phyloP scores from a whole-genome alignment of 2,797 vertebrate genomes.

The Sebastes hopkinsi region DNA sequence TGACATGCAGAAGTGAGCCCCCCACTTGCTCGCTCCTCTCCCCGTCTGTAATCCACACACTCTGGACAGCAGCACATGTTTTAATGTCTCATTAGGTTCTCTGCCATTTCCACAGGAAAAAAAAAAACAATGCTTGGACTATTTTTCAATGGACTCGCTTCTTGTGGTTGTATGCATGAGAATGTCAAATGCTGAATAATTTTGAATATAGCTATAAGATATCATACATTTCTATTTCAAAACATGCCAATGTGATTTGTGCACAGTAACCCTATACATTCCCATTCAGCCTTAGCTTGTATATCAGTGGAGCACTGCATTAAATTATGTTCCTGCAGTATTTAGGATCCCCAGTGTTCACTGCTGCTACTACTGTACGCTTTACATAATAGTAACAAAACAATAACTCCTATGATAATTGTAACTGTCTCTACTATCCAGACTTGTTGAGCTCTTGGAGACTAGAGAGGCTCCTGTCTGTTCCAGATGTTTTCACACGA shows the following conservation, averaged over 20 bases:
- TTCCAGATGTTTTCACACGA: conserved; percentile 88
- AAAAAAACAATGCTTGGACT: conserved; percentile 92
- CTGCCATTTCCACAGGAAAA: conserved; percentile 91
- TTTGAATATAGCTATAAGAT: conserved; percentile 91
- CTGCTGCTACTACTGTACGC: conserved; percentile 90
- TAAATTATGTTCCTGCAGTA: conserved; percentile 86
- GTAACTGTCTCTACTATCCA: conserved; percentile 90
- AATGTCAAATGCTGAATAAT: conserved; percentile 99
- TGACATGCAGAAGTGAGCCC: conserved; percentile 96
- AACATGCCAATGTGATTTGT: conserved; percentile 90
- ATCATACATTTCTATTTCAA: conserved; percentile 87
- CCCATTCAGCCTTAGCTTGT: conserved; percentile 89
- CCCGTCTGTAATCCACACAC: conserved; percentile 71
- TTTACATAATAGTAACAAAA: conserved; percentile 89
- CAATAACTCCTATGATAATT: conserved; percentile 89
- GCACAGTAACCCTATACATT: conserved; percentile 88
- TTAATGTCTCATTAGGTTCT: conserved; percentile 96
- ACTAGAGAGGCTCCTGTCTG: conserved; percentile 80
- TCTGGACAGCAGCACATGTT: conserved; percentile 94
- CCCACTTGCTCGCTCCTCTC: conserved; percentile 18
- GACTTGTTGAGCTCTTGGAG: conserved; percentile 87
- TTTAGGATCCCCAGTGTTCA: conserved; percentile 92
- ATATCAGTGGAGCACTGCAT: conserved; percentile 91
- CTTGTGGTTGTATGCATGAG: conserved; percentile 99
- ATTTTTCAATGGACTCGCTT: conserved; percentile 99